phyloP scores from a whole-genome alignment of 2,888 invertebrate species.

The Rhyacophila evoluta region DNA sequence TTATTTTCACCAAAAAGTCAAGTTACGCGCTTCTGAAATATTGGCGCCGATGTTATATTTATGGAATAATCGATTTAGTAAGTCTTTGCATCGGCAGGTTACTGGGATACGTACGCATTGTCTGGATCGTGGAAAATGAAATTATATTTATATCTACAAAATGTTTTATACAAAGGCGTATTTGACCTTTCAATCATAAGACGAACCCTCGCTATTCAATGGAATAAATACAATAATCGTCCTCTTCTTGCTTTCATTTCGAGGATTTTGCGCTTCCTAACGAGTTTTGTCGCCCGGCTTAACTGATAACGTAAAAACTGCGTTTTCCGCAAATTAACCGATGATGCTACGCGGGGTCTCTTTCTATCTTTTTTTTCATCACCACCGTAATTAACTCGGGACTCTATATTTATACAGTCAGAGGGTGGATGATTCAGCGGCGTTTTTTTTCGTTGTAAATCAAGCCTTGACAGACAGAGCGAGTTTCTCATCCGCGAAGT shows the following conservation, averaged over 20 bases:
- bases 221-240: slow-evolving; percentile 4
- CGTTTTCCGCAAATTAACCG: slow-evolving; percentile 7
- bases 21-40: no score
- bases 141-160: not conserved
- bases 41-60: no score
- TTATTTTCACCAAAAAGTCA: no score
- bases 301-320: not conserved
- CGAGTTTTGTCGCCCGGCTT: not conserved
- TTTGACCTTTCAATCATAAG: slow-evolving; percentile 13
- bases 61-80: slow-evolving; percentile 7
- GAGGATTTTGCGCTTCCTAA: not conserved
- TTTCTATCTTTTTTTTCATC: not conserved
- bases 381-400: not conserved
- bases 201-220: not conserved
- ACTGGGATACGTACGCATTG: not conserved
- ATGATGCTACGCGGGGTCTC: not conserved
- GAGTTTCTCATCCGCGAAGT: not conserved
- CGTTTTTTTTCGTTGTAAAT: not conserved
- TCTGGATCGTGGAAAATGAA: not conserved
- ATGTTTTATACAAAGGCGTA: not conserved
- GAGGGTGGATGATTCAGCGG: slow-evolving; percentile 11
- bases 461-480: slow-evolving; percentile 17
- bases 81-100: not conserved
- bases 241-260: not conserved
- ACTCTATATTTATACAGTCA: slow-evolving; percentile 13